Conservation (phyloP, 2,888 invertebrate species). For the Panorpa germanica region DNA sequence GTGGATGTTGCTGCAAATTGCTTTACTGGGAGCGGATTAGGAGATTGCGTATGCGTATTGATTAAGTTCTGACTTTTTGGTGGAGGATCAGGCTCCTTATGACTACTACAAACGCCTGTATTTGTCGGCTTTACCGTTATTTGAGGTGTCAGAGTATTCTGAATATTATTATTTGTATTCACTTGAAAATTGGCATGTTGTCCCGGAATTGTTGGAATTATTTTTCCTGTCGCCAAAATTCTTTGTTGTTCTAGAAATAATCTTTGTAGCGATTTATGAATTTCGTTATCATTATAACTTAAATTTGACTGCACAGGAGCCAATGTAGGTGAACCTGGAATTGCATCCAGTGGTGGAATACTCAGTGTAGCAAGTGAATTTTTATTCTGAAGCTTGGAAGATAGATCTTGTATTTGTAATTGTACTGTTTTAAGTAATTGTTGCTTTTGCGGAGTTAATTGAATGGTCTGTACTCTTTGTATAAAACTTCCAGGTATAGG, state of each 20-base stretch:
- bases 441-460: conserved; percentile 54
- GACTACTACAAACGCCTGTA: too few relatives aligned
- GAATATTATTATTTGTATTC: too few relatives aligned
- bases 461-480: conserved; percentile 51
- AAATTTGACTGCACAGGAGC: too few relatives aligned
- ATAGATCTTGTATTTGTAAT: conserved; percentile 45
- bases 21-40: too few relatives aligned
- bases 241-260: conserved; percentile 50
- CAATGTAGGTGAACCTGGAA: conserved; percentile 22
- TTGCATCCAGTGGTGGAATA: conserved; percentile 21
- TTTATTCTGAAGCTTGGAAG: conserved; percentile 29
- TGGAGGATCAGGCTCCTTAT: too few relatives aligned
- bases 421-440: conserved; percentile 43
- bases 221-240: conserved; percentile 49
- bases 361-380: conserved; percentile 19
- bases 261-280: conserved; percentile 32
- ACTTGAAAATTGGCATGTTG: conserved; percentile 9
- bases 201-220: conserved; percentile 34
- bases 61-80: too few relatives aligned
- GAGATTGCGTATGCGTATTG: too few relatives aligned
- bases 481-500: conserved; percentile 19
- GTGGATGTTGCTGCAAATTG: too few relatives aligned
- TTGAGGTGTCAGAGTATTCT: too few relatives aligned
- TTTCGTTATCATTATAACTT: conserved; percentile 34
- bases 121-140: too few relatives aligned